Evolutionary conservation across 2,888 invertebrate species (phyloP), one percentile per base, ranked within the genome.

Genomic region (Drosophila incognita): DNA sequence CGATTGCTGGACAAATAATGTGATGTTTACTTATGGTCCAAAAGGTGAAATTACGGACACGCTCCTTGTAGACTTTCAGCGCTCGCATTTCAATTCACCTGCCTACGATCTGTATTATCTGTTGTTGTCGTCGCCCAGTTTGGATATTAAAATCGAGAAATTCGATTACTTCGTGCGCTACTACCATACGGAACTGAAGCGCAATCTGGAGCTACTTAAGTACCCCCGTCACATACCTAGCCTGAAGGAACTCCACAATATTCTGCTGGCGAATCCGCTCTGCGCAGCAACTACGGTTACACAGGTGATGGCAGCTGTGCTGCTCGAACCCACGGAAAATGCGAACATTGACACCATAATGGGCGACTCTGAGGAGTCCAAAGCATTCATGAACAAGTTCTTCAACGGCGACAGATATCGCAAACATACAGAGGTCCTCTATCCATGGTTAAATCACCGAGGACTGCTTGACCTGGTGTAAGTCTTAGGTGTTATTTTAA

Each of bases 81-180:
- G 91, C 46, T 78, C 83, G 8, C 74, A 74, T 33, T 92, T 81
- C 66, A 88, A 88, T 2, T 69, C 48, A 10, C 92, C 92, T 1
- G 92, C 90, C 0, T 70, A 83, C 29, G 92, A 92, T 86, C 36
- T 90, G 51, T 76, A 91, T 58, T 82, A 90, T 53, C 81, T 93
- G 6, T 75, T 93, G 0, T 13, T 93, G 21, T 87, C 89, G 1
- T 93, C 93, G 2, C 87, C 91, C 2, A 77, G 74, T 15, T 77
- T 83, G 48, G 92, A 92, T 13, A 78, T 92, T 0, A 92, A 92
- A 60, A 49, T 91, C 0, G 87, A 87, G 38, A 66, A 92, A 35
- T 93, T 93, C 46, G 93, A 93, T 33, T 90, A 83, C 62, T 90
- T 93, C 4, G 77, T 93, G 7, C 84, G 90, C 33, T 90, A 79